These are phyloP conservation scores for Eugnorisma glareosa DNA, from an alignment of 2,888 invertebrate genomes.

Conservation along the genomic window DNA sequence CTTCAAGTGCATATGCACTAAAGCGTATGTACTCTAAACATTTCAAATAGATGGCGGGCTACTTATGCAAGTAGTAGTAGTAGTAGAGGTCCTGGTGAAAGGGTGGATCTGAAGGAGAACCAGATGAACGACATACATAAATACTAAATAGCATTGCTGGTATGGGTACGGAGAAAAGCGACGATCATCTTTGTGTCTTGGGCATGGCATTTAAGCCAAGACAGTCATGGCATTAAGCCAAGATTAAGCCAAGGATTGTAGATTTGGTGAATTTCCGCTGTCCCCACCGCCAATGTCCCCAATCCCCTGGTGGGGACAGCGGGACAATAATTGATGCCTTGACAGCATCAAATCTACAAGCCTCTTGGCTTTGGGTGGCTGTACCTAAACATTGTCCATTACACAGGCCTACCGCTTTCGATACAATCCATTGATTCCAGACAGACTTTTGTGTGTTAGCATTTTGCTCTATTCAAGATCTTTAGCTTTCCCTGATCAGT, in stretches of 20 bases:
- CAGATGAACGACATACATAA: not conserved
- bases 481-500: not conserved
- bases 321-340: too few species aligned
- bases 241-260: too few species aligned
- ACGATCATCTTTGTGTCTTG: not conserved
- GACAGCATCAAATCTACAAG: too few species aligned
- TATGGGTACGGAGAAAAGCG: not conserved
- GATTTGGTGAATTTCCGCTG: too few species aligned
- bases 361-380: not conserved
- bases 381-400: not conserved
- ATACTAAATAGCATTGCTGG: not conserved
- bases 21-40: not conserved
- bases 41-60: not conserved
- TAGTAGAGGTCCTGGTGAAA: not conserved
- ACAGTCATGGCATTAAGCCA: too few species aligned
- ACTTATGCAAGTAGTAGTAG: not conserved
- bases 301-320: too few species aligned
- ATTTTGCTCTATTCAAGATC: not conserved
- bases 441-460: not conserved
- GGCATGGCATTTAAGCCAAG: not conserved
- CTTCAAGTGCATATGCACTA: conserved; percentile 11
- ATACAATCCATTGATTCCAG: not conserved
- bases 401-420: not conserved
- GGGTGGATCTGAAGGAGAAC: not conserved
- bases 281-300: too few species aligned